Evolutionary conservation across 1,140 invertebrate genomes (phyloP).

Genomic region (Euwallacea fornicatus): DNA sequence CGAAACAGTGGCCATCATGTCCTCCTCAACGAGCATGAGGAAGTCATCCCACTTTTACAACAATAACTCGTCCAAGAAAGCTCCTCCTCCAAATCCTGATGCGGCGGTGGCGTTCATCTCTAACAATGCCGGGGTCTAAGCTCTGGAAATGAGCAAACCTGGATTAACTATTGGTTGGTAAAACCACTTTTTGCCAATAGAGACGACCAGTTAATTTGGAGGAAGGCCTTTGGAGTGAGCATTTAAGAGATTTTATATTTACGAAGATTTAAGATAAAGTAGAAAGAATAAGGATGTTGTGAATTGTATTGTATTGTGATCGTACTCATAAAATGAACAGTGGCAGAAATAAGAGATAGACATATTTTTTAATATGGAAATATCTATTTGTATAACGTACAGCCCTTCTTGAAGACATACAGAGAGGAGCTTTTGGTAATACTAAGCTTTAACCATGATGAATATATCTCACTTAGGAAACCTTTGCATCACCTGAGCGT

Average conservation of each 20-base stretch:
- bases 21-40: slow-evolving; percentile 77
- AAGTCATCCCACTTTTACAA: slow-evolving; percentile 78
- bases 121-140: slow-evolving; percentile 61
- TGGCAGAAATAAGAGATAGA: slow-evolving; percentile 29
- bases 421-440: slow-evolving; percentile 25
- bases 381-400: slow-evolving; percentile 19
- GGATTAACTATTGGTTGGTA: not conserved
- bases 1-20: slow-evolving; percentile 80
- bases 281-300: not conserved
- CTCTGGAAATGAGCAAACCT: slow-evolving; percentile 44
- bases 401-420: not conserved
- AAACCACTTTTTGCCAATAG: not conserved
- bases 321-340: slow-evolving; percentile 27
- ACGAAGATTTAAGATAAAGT: not conserved
- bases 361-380: slow-evolving; percentile 26
- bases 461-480: slow-evolving; percentile 19
- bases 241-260: slow-evolving; percentile 4
- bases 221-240: slow-evolving; percentile 21
- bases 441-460: slow-evolving; percentile 27
- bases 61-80: slow-evolving; percentile 64
- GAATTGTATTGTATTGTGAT: slow-evolving; percentile 27
- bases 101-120: slow-evolving; percentile 78
- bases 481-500: slow-evolving; percentile 37
- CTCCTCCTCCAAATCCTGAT: slow-evolving; percentile 63
- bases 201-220: not conserved